Evolutionary conservation across 1,140 invertebrate species (phyloP).

Genomic region (Caerostris extrusa): DNA sequence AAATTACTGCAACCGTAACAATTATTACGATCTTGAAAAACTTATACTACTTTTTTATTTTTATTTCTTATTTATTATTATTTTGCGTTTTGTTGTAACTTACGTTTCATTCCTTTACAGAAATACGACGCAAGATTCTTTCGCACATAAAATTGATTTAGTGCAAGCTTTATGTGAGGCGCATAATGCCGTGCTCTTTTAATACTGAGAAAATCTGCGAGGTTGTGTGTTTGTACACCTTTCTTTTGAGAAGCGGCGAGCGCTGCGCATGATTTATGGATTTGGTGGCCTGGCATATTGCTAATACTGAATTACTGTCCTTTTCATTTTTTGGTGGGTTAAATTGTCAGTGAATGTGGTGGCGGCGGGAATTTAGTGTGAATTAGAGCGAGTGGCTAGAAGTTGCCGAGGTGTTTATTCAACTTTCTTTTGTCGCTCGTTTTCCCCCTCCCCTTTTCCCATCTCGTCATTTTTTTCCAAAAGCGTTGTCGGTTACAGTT

Average conservation of each 20-base stretch:
- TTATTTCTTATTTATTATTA: neutral
- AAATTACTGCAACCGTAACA: constrained; percentile 77
- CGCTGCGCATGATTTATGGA: neutral
- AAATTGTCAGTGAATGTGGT: constrained; percentile 68
- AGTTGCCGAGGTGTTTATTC: constrained; percentile 55
- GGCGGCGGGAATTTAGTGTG: constrained; percentile 58
- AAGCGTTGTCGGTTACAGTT: neutral
- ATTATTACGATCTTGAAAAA: constrained; percentile 76
- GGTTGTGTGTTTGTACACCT: neutral
- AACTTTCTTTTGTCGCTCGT: constrained; percentile 35
- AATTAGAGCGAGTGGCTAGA: constrained; percentile 59
- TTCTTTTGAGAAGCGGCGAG: constrained; percentile 25
- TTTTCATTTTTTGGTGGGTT: constrained; percentile 62
- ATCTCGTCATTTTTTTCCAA: neutral
- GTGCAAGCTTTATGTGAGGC: constrained; percentile 2
- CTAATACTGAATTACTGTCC: constrained; percentile 75
- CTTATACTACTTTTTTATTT: constrained; percentile 30
- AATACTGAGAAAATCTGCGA: constrained; percentile 70
- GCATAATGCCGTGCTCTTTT: constrained; percentile 64
- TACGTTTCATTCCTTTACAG: constrained; percentile 12
- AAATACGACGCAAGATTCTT: constrained; percentile 53
- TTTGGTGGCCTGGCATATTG: constrained; percentile 71
- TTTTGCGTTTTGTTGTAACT: constrained; percentile 53
- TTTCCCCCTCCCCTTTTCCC: neutral
- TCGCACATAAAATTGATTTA: constrained; percentile 77